Evolutionary conservation across 1,140 invertebrate species (phyloP), one percentile per base, ranked within the genome.

Genomic region (Drosophila biarmipes): DNA sequence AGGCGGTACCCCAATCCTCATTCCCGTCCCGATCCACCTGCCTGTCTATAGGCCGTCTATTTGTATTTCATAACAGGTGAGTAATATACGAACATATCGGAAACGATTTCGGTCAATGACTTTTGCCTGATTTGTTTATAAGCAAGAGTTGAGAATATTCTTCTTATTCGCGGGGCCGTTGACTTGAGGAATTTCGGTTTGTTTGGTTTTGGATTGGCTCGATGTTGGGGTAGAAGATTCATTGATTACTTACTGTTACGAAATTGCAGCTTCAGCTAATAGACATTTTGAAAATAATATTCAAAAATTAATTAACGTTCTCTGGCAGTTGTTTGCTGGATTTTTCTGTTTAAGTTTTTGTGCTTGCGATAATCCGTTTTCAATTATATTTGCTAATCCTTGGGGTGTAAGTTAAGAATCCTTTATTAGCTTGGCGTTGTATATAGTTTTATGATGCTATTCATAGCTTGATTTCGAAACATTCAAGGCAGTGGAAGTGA

Each of bases 31-130:
- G 17, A 10, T 12, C 31, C 31, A 48, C 43, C 74, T 38, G 42
- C 14, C 15, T 45, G 62, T 66, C 62, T 78, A 64, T 68, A 80
- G 72, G 72, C 67, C 62, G 64, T 73, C 78, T 72, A 81, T 80
- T 76, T 61, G 73, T 78, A 86, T 86, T 86, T 86, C 82, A 78
- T 86, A 86, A 86, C 82, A 86, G 84, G 84, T 86, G 82, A 86
- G 78, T 86, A 86, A 86, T 86, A 73, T 69, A 42, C 67, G 42
- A 69, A 40, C 64, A 64, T 43, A 87, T 86, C 82, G 84, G 84
- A 87, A 86, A 87, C 82, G 84, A 86, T 62, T 89, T 87, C 82
- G 82, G 82, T 86, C 82, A 87, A 79, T 89, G 82, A 86, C 82
- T 86, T 71, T 79, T 89, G 63, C 51, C 81, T 86, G 81, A 87